Evolutionary conservation across 2,113 vertebrate genomes (phyloP), one percentile per base, ranked within the genome.

Genomic region (Anoplopoma fimbria): DNA sequence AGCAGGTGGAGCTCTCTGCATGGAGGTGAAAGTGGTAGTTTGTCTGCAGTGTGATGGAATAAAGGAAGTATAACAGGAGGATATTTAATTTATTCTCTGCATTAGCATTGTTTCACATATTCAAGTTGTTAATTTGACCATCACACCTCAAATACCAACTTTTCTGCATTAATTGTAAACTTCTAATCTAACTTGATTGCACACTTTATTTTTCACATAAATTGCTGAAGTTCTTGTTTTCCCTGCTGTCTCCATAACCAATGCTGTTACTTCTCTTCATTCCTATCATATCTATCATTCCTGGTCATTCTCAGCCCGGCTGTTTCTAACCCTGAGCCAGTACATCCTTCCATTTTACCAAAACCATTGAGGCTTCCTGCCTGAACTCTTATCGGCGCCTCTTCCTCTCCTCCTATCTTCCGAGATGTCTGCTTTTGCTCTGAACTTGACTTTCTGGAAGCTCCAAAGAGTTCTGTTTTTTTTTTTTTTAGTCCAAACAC

Each of bases 341-440:
- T 84, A 53, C 57, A 53, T 79, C 77, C 82, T 60, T 72, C 71
- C 79, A 34, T 83, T 64, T 25, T 53, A 33, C 31, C 58, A 81
- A 81, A 84, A 27, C 53, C 57, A 27, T 27, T 75, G 75, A 6
- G 4, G 1, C 70, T 83, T 91, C 88, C 89, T 88, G 76, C 31
- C 65, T n/a, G 49, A 79, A 70, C 87, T 77, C 75, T 80, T 86
- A 87, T 85, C 85, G 17, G 53, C 5, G 8, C 76, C 81, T 81
- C 85, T 90, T 89, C 88, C 88, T 86, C 65, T 47, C 51, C 31
- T 78, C 76, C 29, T 81, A 70, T 93, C 85, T 51, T 55, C 55
- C 17, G 9, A 71, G 38, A 75, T 17, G 84, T 84, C 88, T 91
- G 90, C 85, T 84, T 91, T 88, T 42, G 17, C 85, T 90, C 86